Base-by-base conservation (phyloP, 2,113 vertebrate species). In the Etia nguti region DNA sequence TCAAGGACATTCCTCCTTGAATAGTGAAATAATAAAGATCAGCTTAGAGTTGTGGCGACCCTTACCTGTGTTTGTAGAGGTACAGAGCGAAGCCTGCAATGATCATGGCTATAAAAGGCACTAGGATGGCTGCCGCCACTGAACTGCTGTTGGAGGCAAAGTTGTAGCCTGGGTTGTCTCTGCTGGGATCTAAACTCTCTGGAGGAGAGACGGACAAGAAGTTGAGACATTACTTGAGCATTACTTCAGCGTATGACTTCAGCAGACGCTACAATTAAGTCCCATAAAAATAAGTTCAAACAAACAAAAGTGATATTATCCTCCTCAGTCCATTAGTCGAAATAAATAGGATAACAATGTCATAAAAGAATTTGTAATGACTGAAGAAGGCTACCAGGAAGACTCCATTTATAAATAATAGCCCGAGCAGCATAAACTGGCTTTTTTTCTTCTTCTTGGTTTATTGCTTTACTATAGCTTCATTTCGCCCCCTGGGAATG, bases 41-140 rank as follows among this genome's bases (percentile, higher is more conserved):
- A 50, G 10, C 26, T 13, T 34, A 29, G 16, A 52, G 46, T 22
- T 9, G 18, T 60, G 12, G n/a, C 0, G 5, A 48, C 4, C 2
- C 80, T 48, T 90, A 99, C 99, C 99, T 99, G 97, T 99, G 99
- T 97, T 99, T 99, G 96, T 99, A 99, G 95, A 99, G 98, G 96
- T 99, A 99, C 92, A 99, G 96, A 91, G 99, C 98, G 6, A 99
- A 99, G 96, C 99, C 99, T 88, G 99, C 98, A 60, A 99, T 99
- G 96, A 99, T 99, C 97, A 99, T 98, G 90, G 98, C 98, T 83
- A 99, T 98, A 96, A 99, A 99, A 98, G 98, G 99, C 98, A 99
- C 99, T 93, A 99, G 97, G 88, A 99, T 99, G 85, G 99, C 99
- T 85, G 98, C 98, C 5, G 98, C 99, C 94, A 99, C 99, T 0